phyloP scores from a whole-genome alignment of 2,888 invertebrate species.

The Caenorhabditis macrosperma region DNA sequence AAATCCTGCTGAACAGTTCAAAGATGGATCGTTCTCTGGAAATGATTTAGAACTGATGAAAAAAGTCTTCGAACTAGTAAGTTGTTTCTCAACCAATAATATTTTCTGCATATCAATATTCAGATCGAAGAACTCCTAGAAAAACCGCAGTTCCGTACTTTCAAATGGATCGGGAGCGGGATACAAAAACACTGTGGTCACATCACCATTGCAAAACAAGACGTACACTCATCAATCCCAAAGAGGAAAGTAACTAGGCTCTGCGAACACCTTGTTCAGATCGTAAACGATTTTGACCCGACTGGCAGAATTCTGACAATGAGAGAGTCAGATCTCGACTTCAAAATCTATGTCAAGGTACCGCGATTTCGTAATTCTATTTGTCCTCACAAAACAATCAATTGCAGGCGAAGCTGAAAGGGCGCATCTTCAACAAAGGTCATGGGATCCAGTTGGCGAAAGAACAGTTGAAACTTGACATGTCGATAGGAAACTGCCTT shows the following conservation, averaged over 20 bases:
- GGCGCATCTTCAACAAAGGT: conserved; percentile 76
- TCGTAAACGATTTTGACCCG: conserved; percentile 73
- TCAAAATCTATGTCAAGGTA: conserved; percentile 75
- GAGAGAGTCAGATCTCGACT: conserved; percentile 72
- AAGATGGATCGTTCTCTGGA: conserved; percentile 69
- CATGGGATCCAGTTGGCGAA: conserved; percentile 72
- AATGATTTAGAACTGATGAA: conserved; percentile 68
- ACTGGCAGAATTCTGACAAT: conserved; percentile 67
- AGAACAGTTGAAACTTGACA: conserved; percentile 68
- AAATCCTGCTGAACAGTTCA: conserved; percentile 73
- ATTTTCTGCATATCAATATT: conserved; percentile 10
- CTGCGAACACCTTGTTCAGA: conserved; percentile 37
- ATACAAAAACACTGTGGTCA: conserved; percentile 77
- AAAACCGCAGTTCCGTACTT: conserved; percentile 67
- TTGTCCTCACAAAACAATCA: not conserved
- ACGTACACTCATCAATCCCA: conserved; percentile 69
- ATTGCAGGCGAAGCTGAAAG: conserved; percentile 31
- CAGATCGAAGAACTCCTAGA: conserved; percentile 71
- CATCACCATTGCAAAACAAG: conserved; percentile 75
- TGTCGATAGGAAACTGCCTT: conserved; percentile 70
- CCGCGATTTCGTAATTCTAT: not conserved
- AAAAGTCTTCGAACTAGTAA: conserved; percentile 69
- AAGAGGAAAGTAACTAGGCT: conserved; percentile 24
- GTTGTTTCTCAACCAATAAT: not conserved
- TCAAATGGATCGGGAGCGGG: conserved; percentile 77